A percentile compares a stretch with the other conserved stretches of the same genome.
phyloP scores from a whole-genome alignment of 2,113 vertebrate genomes.

The Spheniscus mendiculus region DNA sequence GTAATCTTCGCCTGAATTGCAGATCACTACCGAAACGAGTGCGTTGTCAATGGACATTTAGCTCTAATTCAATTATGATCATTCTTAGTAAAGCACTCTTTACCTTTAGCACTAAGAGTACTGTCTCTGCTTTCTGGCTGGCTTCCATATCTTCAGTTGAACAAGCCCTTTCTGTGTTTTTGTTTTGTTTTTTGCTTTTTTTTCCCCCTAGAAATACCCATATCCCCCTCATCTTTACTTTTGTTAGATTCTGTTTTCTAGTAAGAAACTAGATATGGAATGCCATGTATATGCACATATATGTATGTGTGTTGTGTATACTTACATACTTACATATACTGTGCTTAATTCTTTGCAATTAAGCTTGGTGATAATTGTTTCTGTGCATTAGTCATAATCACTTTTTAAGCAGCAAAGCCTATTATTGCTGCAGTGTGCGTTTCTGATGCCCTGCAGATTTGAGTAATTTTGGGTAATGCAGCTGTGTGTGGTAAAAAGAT shows the following conservation, averaged over 20 bases:
- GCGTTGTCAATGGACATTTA: not conserved
- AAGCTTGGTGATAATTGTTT: slow-evolving; percentile 72
- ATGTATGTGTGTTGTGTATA: not conserved
- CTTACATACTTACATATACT: not conserved
- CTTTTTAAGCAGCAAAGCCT: slow-evolving; percentile 77
- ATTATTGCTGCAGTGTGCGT: slow-evolving; percentile 64
- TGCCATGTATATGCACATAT: not conserved
- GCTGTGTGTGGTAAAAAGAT: slow-evolving; percentile 80
- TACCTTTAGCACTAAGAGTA: not conserved
- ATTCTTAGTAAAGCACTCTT: not conserved
- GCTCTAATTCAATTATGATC: not conserved
- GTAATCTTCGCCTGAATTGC: not conserved
- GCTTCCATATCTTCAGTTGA: not conserved
- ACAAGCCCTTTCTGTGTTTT: not conserved
- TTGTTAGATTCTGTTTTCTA: not conserved
- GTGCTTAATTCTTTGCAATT: slow-evolving; percentile 67
- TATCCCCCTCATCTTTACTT: not conserved
- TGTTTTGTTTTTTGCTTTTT: rapidly evolving
- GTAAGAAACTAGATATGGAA: not conserved
- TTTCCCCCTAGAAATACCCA: not conserved
- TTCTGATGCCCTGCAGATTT: slow-evolving; percentile 79
- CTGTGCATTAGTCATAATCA: slow-evolving; percentile 75
- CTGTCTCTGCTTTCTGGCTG: not conserved
- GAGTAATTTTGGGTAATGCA: slow-evolving; percentile 74
- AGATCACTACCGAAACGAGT: not conserved